Evolutionary conservation across 2,113 vertebrate genomes (phyloP), one percentile per base, ranked within the genome.

Genomic region (Fulmarus glacialis): DNA sequence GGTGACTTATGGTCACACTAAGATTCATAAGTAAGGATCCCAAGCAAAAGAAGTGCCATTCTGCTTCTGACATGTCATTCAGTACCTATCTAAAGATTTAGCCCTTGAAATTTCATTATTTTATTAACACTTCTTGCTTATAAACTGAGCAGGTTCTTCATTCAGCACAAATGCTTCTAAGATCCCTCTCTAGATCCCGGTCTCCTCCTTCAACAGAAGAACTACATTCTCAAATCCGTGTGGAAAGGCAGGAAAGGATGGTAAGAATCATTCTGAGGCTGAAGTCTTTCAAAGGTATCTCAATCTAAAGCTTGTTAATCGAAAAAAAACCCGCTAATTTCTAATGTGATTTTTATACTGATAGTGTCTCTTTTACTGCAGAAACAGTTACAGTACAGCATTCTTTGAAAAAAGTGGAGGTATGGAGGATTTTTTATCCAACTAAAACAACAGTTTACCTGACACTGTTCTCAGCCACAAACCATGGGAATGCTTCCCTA

Each of bases 381-480:
- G 56, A 72, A 91, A 72, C 8, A 71, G 8, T 21, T 47, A 53
- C 16, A 82, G 16, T 64, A 64, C 21, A 60, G 14, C 4, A 30
- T 68, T 82, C 47, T 89, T 79, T 87, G 48, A 87, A 94, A 81
- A 1, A n/a, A 48, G 5, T 64, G 24, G 17, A 74, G 55, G 11
- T 50, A 81, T 14, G 4, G 12, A 45, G 29, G 24, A 36, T 59
- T 96, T 95, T 48, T 75, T 63, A 89, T 82, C 64, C 60, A 93
- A 60, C 73, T 89, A 84, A 97, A 96, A 75, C 62, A 93, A 63
- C 75, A 92, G 60, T 82, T 92, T 82, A 79, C 27, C 73, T 92
- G 80, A 68, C 47, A 72, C 1, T 67, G 40, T 64, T 92, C 88
- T 87, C 64, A 82, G 72, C 34, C 73, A 87, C 96, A 94, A 89